Conservation (phyloP, 2,113 vertebrate genomes). For the Athene noctua region DNA sequence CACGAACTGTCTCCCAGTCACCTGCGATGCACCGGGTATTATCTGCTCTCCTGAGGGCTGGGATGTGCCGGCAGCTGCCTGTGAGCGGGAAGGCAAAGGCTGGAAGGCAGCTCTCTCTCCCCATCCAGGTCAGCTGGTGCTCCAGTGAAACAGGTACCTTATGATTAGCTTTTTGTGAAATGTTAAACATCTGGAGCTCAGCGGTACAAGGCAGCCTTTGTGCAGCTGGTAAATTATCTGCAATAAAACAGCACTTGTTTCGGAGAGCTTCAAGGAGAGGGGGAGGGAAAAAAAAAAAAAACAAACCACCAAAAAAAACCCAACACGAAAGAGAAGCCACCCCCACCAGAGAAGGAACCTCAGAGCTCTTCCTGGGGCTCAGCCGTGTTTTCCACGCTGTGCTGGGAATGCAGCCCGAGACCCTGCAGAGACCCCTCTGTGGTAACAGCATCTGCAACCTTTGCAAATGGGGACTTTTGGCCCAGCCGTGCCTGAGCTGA, state of each 20-base stretch:
- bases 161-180: constrained; percentile 6
- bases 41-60: neutral
- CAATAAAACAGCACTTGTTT: constrained; percentile 41
- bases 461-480: neutral
- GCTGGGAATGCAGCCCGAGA: neutral
- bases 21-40: neutral
- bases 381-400: neutral
- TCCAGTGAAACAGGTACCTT: constrained; percentile 46
- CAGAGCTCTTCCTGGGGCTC: neutral
- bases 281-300: neutral
- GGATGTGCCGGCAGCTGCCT: neutral
- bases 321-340: neutral
- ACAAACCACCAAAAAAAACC: no score
- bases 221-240: constrained; percentile 34
- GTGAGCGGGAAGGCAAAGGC: neutral
- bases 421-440: neutral
- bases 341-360: neutral
- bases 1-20: neutral
- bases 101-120: neutral
- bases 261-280: neutral
- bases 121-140: constrained; percentile 19
- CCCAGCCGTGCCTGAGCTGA: neutral
- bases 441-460: fast-evolving
- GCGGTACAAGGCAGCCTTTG: constrained; percentile 69
- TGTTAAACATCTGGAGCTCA: constrained; percentile 71